phyloP scores from a whole-genome alignment of 2,888 invertebrate species.

The Stenotaenia linearis region DNA sequence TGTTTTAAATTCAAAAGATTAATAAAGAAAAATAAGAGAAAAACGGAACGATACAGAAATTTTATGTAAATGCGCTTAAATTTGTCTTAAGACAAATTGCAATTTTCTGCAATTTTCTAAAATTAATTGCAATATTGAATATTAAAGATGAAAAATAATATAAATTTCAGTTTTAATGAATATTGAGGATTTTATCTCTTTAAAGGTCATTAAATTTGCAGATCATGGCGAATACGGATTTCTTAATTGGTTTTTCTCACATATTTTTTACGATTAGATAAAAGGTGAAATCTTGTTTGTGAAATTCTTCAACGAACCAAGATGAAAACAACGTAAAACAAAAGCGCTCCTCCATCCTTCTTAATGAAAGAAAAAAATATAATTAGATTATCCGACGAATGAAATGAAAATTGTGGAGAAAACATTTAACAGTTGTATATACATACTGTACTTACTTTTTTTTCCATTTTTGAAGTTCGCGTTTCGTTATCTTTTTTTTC shows the following conservation, averaged over 20 bases:
- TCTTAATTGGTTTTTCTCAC: slow-evolving; percentile 3
- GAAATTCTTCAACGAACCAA: neutral
- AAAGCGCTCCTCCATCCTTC: neutral
- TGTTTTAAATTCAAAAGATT: no score
- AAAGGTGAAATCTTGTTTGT: neutral
- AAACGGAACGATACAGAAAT: no score
- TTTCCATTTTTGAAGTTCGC: neutral
- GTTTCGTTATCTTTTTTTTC: neutral
- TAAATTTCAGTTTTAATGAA: neutral
- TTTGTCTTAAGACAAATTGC: no score
- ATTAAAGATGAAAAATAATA: neutral
- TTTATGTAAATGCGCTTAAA: no score
- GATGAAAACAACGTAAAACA: neutral
- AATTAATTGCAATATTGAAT: neutral
- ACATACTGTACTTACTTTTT: neutral
- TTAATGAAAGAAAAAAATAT: neutral
- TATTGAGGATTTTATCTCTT: neutral
- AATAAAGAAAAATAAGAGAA: no score
- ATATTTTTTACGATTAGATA: neutral
- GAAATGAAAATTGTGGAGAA: neutral
- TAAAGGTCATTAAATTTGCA: slow-evolving; percentile 2
- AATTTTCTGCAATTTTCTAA: no score
- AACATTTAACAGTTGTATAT: neutral
- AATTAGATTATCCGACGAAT: neutral
- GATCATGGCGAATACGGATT: neutral